These are phyloP conservation scores for Tragelaphus imberbis DNA, from an alignment of 2,113 vertebrate genomes.

Conservation along the genomic window DNA sequence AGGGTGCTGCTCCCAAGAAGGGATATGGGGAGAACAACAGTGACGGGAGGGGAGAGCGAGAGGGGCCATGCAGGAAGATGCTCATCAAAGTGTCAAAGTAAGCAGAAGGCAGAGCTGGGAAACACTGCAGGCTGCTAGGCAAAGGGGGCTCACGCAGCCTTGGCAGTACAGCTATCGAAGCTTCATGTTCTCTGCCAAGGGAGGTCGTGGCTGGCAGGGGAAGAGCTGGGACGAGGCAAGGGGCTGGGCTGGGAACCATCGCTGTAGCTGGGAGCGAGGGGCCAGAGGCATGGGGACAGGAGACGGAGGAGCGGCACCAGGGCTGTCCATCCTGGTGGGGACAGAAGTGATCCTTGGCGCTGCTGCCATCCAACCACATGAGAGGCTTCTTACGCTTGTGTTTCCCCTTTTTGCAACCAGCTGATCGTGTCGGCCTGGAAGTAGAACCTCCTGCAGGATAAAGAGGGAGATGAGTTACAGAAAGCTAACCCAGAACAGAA, in stretches of 20 bases:
- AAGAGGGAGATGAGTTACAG: not conserved
- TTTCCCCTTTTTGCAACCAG: constrained; percentile 78
- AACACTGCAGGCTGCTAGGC: constrained; percentile 28
- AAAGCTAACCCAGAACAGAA: not conserved
- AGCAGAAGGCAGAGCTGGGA: constrained; percentile 67
- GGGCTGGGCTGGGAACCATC: constrained; percentile 70
- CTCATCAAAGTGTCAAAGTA: constrained; percentile 78
- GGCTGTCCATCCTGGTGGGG: constrained; percentile 51
- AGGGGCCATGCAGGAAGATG: constrained; percentile 81
- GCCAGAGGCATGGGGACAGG: constrained; percentile 65
- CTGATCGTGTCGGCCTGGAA: constrained; percentile 64
- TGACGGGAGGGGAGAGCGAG: constrained; percentile 72
- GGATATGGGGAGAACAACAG: constrained; percentile 50
- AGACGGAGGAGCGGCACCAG: constrained; percentile 76
- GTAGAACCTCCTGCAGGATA: constrained; percentile 73
- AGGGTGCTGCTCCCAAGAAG: not conserved
- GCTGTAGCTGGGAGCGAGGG: constrained; percentile 54
- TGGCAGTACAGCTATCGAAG: not conserved
- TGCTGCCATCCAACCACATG: constrained; percentile 73
- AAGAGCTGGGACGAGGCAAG: constrained; percentile 62
- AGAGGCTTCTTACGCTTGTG: constrained; percentile 82
- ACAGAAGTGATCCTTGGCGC: constrained; percentile 59
- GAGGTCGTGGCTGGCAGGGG: not conserved
- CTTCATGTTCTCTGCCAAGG: not conserved
- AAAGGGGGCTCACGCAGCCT: not conserved